A percentile compares a stretch with the other conserved stretches of the same genome.
These are phyloP conservation scores for Vespertilio murinus DNA, from an alignment of 2,797 vertebrate species.

Conservation along the genomic window DNA sequence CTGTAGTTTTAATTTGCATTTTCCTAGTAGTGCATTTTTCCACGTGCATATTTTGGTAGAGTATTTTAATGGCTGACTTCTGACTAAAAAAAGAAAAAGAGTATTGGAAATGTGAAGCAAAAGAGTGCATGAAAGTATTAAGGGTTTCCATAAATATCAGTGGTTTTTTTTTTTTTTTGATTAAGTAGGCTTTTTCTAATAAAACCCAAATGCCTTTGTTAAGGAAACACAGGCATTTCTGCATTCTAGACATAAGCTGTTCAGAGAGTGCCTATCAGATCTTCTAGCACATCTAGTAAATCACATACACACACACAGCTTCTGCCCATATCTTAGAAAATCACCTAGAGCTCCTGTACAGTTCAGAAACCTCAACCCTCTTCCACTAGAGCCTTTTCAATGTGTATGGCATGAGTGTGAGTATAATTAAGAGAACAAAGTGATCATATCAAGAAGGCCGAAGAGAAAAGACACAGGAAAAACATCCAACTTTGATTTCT, in stretches of 20 bases:
- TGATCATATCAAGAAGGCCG: not conserved
- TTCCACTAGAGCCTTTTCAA: not conserved
- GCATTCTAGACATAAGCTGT: not conserved
- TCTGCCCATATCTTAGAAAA: not conserved
- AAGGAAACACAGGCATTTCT: not conserved
- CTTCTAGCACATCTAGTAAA: not conserved
- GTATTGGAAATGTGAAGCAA: not conserved
- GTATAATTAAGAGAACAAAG: not conserved
- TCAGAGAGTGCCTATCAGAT: not conserved
- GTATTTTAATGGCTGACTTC: slow-evolving; percentile 21
- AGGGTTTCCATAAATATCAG: slow-evolving; percentile 38
- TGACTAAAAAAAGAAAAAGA: not conserved
- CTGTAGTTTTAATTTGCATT: not conserved
- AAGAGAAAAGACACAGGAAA: not conserved
- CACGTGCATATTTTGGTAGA: not conserved
- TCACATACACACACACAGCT: not conserved
- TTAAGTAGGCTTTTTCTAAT: not conserved
- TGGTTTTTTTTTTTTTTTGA: not conserved
- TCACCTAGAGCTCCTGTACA: not conserved
- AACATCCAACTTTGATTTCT: slow-evolving; percentile 25
- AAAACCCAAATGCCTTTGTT: not conserved
- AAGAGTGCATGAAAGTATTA: not conserved
- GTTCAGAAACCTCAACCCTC: not conserved
- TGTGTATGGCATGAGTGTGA: not conserved
- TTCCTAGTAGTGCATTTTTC: not conserved